Percentiles rank a stretch among this genome's conserved stretches.
phyloP scores from a whole-genome alignment of 1,140 invertebrate species.

The Drosophila quadrilineata region DNA sequence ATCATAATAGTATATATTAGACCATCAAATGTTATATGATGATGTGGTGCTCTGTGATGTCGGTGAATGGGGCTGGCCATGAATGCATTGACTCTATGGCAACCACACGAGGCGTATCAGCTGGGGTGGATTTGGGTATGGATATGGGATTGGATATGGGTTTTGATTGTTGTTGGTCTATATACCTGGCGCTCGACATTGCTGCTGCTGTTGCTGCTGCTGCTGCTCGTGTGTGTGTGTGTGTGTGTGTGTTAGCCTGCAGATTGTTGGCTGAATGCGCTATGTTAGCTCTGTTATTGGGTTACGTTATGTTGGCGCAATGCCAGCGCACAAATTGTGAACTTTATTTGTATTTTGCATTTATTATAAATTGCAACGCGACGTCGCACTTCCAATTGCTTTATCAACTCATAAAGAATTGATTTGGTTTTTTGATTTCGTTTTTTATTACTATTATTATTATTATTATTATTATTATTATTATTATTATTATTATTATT shows the following conservation, averaged over 20 bases:
- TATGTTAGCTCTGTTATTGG: neutral
- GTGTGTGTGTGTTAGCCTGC: slow-evolving; percentile 9
- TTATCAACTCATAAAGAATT: neutral
- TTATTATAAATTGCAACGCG: too few species aligned
- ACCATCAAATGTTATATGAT: slow-evolving; percentile 21
- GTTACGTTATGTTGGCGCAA: slow-evolving; percentile 48
- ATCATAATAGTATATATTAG: slow-evolving; percentile 37
- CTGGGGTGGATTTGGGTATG: neutral
- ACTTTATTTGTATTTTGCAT: slow-evolving; percentile 25
- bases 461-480: too few species aligned
- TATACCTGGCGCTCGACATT: slow-evolving; percentile 73
- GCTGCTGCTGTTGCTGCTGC: too few species aligned
- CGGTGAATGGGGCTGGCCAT: slow-evolving; percentile 12
- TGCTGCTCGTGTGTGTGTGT: too few species aligned
- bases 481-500: too few species aligned
- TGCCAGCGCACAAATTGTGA: slow-evolving; percentile 41
- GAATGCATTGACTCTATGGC: slow-evolving; percentile 5
- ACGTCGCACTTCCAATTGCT: too few species aligned
- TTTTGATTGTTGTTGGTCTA: slow-evolving; percentile 10
- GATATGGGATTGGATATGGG: neutral
- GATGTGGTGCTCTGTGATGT: neutral
- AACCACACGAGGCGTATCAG: slow-evolving; percentile 6
- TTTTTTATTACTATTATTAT: too few species aligned
- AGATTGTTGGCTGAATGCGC: slow-evolving; percentile 13
- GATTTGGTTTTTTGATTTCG: slow-evolving; percentile 4